Evolutionary conservation across 2,113 vertebrate genomes (phyloP).

Genomic region (Arenaria interpres): DNA sequence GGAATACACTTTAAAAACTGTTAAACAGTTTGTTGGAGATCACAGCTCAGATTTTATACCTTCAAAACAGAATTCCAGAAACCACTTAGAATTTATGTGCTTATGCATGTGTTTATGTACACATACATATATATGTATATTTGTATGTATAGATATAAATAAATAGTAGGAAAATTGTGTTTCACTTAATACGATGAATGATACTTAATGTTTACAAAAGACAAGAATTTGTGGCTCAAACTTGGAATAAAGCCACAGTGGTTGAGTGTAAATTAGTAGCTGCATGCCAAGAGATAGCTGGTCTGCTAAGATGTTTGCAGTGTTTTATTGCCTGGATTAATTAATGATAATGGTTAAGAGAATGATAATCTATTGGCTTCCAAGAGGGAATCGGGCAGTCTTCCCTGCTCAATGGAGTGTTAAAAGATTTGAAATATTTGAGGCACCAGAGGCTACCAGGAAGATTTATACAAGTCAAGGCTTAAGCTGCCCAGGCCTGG

Average conservation of each 20-base stretch:
- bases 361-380: slow-evolving; percentile 36
- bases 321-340: slow-evolving; percentile 55
- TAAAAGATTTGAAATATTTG: slow-evolving; percentile 19
- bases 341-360: slow-evolving; percentile 43
- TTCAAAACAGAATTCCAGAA: not conserved
- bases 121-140: not conserved
- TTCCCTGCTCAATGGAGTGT: slow-evolving; percentile 12
- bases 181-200: not conserved
- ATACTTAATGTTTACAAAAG: slow-evolving; percentile 4
- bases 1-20: not conserved
- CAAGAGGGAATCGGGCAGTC: slow-evolving; percentile 7
- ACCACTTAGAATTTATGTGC: not conserved
- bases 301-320: not conserved
- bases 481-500: not conserved
- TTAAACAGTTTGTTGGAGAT: not conserved
- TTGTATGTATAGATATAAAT: not conserved
- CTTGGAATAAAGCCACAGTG: slow-evolving; percentile 3
- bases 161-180: not conserved
- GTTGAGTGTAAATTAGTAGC: slow-evolving; percentile 6
- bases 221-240: not conserved
- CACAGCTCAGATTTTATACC: not conserved
- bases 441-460: not conserved
- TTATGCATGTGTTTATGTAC: not conserved
- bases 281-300: slow-evolving; percentile 11
- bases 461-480: not conserved